Percentiles rank a stretch among this genome's conserved stretches.
These are phyloP conservation scores for Porites cylindrica DNA, from an alignment of 92 coral and sea anemone species.

Conservation along the genomic window DNA sequence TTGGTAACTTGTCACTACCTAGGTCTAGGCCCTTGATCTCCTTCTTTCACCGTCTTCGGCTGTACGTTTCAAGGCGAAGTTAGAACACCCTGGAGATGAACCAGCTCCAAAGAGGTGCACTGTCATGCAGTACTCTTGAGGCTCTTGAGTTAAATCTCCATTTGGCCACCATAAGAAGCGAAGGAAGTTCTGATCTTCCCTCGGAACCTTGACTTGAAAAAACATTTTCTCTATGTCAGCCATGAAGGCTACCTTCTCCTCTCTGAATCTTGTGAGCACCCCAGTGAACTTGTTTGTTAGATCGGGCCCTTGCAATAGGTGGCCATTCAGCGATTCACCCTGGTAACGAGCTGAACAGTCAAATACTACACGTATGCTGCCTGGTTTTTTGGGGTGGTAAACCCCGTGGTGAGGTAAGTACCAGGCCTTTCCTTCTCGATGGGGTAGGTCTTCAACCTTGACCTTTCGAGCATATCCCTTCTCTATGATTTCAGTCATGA, in stretches of 20 bases:
- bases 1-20: slow-evolving; percentile 2
- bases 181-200: slow-evolving; percentile 14
- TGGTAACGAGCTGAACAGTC: slow-evolving; percentile 16
- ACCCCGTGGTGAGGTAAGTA: slow-evolving; percentile 39
- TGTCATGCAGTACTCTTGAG: slow-evolving; percentile 25
- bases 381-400: slow-evolving; percentile 26
- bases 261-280: slow-evolving; percentile 23
- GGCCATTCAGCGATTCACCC: slow-evolving; percentile 28
- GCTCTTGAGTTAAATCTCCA: slow-evolving; percentile 13
- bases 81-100: slow-evolving; percentile 46
- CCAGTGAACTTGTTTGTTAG: slow-evolving; percentile 25
- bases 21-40: slow-evolving; percentile 14
- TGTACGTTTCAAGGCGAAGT: slow-evolving; percentile 12
- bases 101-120: slow-evolving; percentile 34
- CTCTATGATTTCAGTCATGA: slow-evolving; percentile 17
- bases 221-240: slow-evolving; percentile 39
- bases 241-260: slow-evolving; percentile 25
- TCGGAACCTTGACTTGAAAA: slow-evolving; percentile 21
- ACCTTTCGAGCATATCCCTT: slow-evolving; percentile 38
- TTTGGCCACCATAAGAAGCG: slow-evolving; percentile 56
- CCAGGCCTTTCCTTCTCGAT: neutral
- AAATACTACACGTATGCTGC: neutral
- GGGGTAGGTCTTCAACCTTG: too few species aligned
- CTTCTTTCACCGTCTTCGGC: slow-evolving; percentile 13
- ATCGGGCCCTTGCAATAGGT: slow-evolving; percentile 36